Evolutionary conservation across 2,113 vertebrate genomes (phyloP).

Genomic region (Cichladusa arquata): DNA sequence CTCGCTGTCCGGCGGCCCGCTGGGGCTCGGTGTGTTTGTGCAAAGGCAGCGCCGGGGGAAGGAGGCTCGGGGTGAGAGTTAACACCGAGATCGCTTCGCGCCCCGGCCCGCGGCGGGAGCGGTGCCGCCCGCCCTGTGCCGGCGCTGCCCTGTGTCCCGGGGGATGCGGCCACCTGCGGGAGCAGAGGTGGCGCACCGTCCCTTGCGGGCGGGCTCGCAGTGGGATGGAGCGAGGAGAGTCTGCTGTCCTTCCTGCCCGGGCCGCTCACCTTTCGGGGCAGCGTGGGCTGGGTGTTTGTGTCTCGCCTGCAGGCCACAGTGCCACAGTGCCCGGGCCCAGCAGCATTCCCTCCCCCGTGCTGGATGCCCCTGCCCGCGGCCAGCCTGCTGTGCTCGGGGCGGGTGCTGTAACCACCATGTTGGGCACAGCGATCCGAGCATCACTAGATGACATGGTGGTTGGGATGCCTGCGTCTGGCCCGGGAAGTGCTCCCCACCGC

Average conservation of each 20-base stretch:
- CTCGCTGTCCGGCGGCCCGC: neutral
- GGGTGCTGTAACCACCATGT: neutral
- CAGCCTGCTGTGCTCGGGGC: neutral
- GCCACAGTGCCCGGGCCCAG: neutral
- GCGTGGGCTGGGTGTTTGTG: neutral
- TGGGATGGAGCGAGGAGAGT: neutral
- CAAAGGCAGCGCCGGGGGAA: neutral
- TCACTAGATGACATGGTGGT: neutral
- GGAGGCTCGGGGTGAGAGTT: too few species aligned
- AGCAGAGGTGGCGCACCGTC: neutral
- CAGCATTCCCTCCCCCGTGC: neutral
- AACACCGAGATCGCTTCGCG: neutral
- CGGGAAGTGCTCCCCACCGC: neutral
- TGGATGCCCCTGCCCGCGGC: neutral
- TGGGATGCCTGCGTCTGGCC: neutral
- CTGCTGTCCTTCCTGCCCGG: neutral
- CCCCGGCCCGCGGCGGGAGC: neutral
- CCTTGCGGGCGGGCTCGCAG: neutral
- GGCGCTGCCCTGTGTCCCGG: neutral
- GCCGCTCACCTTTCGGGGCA: neutral
- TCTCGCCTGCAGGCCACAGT: accelerated
- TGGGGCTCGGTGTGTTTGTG: neutral
- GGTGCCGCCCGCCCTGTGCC: neutral
- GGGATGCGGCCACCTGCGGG: neutral
- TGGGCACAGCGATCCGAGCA: accelerated